These are phyloP conservation scores for Mionectes macconnelli DNA, from an alignment of 2,113 vertebrate species.

Conservation along the genomic window DNA sequence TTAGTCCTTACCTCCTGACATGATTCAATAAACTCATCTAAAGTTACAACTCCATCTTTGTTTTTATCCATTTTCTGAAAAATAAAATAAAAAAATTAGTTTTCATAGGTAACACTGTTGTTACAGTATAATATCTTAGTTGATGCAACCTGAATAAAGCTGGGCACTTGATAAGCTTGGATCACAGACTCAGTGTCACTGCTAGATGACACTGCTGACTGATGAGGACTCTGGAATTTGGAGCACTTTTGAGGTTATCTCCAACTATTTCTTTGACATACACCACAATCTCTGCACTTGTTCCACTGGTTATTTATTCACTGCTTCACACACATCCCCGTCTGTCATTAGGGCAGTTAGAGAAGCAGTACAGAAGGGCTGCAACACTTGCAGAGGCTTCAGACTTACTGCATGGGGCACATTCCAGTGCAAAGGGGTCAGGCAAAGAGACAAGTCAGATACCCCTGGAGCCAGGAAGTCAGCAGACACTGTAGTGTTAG, in stretches of 20 bases:
- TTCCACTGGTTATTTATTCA: neutral
- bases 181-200: neutral
- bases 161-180: neutral
- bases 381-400: neutral
- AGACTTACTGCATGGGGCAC: neutral
- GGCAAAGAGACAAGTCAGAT: neutral
- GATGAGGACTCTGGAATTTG: neutral
- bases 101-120: neutral
- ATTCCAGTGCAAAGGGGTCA: neutral
- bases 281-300: neutral
- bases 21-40: slow-evolving; percentile 95
- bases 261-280: neutral
- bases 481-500: neutral
- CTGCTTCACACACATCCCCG: neutral
- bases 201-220: neutral
- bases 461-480: neutral
- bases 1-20: slow-evolving; percentile 90
- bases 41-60: slow-evolving; percentile 94
- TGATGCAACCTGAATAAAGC: neutral
- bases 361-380: neutral
- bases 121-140: neutral
- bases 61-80: slow-evolving; percentile 99
- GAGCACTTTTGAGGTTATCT: neutral
- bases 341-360: neutral
- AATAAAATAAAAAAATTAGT: slow-evolving; percentile 5